phyloP scores from a whole-genome alignment of 2,888 invertebrate species.

The Helobdella robusta region DNA sequence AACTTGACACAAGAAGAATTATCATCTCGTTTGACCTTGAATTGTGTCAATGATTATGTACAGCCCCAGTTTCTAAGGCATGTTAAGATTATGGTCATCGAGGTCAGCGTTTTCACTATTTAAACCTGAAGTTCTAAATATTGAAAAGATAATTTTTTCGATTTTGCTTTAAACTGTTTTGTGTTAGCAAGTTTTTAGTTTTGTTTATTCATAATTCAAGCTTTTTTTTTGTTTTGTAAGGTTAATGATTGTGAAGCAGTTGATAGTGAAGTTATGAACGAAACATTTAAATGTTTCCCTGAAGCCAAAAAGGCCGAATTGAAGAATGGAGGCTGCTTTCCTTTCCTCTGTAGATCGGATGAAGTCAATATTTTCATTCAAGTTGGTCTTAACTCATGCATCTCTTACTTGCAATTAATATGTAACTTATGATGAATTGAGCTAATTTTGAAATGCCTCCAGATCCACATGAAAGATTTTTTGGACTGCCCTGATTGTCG shows the following conservation, averaged over 20 bases:
- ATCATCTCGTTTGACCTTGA: slow-evolving; percentile 74
- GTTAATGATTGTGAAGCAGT: slow-evolving; percentile 77
- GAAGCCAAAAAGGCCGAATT: slow-evolving; percentile 74
- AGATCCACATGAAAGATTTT: too few relatives aligned
- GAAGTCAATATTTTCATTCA: slow-evolving; percentile 80
- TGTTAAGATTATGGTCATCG: slow-evolving; percentile 70
- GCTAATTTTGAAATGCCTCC: too few relatives aligned
- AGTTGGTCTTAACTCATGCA: too few relatives aligned
- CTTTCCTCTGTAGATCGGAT: slow-evolving; percentile 73
- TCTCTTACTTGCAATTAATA: too few relatives aligned
- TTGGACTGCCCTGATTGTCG: too few relatives aligned
- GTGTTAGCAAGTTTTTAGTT: background rate
- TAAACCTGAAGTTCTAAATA: slow-evolving; percentile 24
- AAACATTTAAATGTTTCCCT: slow-evolving; percentile 74
- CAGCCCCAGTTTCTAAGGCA: slow-evolving; percentile 62
- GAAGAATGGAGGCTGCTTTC: slow-evolving; percentile 81
- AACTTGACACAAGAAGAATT: slow-evolving; percentile 70
- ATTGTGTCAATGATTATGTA: slow-evolving; percentile 70
- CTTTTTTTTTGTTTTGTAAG: slow-evolving; percentile 38
- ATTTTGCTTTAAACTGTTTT: background rate
- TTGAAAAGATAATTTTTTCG: background rate
- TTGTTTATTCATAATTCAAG: background rate
- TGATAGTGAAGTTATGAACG: slow-evolving; percentile 65
- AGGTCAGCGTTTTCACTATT: slow-evolving; percentile 55
- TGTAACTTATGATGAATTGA: too few relatives aligned